These are phyloP conservation scores for Catamblyrhynchus diadema DNA, from an alignment of 2,797 vertebrate genomes.

Conservation along the genomic window DNA sequence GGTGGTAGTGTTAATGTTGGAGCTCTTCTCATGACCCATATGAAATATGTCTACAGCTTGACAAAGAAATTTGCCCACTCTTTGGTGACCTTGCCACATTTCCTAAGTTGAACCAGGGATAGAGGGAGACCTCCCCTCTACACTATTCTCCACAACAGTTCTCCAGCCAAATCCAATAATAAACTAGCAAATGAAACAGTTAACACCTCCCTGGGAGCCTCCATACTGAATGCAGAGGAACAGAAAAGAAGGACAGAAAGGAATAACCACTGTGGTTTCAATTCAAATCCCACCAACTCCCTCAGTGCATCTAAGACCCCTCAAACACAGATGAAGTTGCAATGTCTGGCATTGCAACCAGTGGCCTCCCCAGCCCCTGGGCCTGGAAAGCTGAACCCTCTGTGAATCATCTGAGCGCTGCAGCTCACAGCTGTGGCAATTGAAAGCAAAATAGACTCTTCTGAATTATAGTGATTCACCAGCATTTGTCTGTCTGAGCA, in stretches of 20 bases:
- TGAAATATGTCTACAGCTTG: neutral
- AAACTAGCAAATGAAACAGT: neutral
- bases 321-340: neutral
- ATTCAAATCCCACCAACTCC: neutral
- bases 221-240: neutral
- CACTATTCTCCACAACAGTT: neutral
- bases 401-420: neutral
- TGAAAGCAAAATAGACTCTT: neutral
- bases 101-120: neutral
- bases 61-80: neutral
- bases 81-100: neutral
- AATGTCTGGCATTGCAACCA: neutral
- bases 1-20: neutral
- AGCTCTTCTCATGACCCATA: neutral
- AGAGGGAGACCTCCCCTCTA: neutral
- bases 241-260: neutral
- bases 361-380: constrained; percentile 1
- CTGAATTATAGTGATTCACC: constrained; percentile 28
- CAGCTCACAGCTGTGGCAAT: neutral
- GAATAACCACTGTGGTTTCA: neutral
- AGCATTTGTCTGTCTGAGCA: neutral
- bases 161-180: constrained; percentile 2
- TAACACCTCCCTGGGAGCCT: neutral
- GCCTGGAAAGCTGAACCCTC: neutral
- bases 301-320: neutral